Conservation (phyloP, 2,113 vertebrate genomes). For the Epinephelus cyanopodus region DNA sequence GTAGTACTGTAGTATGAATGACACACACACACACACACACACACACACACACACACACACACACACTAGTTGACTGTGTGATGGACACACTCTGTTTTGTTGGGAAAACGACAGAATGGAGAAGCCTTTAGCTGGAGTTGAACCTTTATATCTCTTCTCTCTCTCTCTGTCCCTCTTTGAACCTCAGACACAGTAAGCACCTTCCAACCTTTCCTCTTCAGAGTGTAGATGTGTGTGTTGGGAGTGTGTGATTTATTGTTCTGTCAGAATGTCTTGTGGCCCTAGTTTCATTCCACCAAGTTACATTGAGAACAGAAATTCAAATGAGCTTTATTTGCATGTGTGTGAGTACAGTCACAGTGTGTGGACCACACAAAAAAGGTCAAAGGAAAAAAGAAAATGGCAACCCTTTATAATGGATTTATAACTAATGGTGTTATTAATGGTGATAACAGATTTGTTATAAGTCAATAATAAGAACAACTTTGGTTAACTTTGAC, state of each 20-base stretch:
- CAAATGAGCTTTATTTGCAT: background rate
- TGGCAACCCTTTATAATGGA: too few species aligned
- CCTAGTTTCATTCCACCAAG: background rate
- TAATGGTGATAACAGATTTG: background rate
- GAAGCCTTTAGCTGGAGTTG: constrained; percentile 12
- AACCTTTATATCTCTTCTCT: background rate
- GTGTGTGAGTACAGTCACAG: background rate
- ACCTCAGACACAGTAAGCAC: background rate
- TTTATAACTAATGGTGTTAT: background rate
- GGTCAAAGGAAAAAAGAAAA: too few species aligned
- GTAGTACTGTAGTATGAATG: constrained; percentile 49
- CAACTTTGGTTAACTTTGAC: too few species aligned
- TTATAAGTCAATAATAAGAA: background rate
- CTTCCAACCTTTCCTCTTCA: background rate
- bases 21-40: background rate
- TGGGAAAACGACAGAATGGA: constrained; percentile 13
- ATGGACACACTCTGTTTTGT: background rate
- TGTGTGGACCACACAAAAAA: background rate
- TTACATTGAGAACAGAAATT: background rate
- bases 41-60: constrained; percentile 11
- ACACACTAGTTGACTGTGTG: constrained; percentile 4
- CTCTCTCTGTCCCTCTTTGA: background rate
- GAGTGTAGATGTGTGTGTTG: constrained; percentile 3
- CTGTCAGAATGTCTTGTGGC: background rate
- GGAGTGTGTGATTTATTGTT: constrained; percentile 12